These are phyloP conservation scores for Phortica variegata DNA, from an alignment of 1,140 invertebrate species.

Conservation along the genomic window DNA sequence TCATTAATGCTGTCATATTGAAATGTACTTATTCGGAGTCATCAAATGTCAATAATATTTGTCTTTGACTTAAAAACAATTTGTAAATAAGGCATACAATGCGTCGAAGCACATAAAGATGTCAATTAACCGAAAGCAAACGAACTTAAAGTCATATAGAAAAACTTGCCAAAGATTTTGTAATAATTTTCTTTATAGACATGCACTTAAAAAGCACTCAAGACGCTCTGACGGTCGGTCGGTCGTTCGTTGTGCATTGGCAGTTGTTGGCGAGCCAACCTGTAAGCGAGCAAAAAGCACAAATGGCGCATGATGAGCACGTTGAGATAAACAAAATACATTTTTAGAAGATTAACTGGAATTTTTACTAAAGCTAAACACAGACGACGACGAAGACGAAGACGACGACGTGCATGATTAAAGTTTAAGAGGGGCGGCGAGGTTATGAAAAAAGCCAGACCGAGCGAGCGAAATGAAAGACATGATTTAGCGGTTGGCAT, in stretches of 20 bases:
- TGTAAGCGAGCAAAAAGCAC: not conserved
- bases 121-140: slow-evolving; percentile 49
- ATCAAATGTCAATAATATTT: no score
- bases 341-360: slow-evolving; percentile 32
- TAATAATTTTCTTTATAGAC: slow-evolving; percentile 47
- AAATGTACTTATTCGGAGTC: no score
- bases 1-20: no score
- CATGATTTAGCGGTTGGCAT: slow-evolving; percentile 7
- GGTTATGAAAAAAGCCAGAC: not conserved
- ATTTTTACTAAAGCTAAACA: slow-evolving; percentile 24
- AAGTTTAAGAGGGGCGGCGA: no score
- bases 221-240: no score
- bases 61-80: no score
- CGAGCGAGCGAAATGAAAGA: slow-evolving; percentile 7
- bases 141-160: slow-evolving; percentile 19
- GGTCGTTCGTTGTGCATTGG: no score
- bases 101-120: slow-evolving; percentile 42
- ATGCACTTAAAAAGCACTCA: slow-evolving; percentile 52
- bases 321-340: slow-evolving; percentile 50
- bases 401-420: not conserved
- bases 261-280: no score
- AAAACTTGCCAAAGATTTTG: slow-evolving; percentile 15
- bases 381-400: slow-evolving; percentile 4
- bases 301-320: slow-evolving; percentile 49
- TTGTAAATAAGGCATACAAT: no score